Conservation (phyloP, 2,113 vertebrate genomes). For the Pongo pygmaeus region DNA sequence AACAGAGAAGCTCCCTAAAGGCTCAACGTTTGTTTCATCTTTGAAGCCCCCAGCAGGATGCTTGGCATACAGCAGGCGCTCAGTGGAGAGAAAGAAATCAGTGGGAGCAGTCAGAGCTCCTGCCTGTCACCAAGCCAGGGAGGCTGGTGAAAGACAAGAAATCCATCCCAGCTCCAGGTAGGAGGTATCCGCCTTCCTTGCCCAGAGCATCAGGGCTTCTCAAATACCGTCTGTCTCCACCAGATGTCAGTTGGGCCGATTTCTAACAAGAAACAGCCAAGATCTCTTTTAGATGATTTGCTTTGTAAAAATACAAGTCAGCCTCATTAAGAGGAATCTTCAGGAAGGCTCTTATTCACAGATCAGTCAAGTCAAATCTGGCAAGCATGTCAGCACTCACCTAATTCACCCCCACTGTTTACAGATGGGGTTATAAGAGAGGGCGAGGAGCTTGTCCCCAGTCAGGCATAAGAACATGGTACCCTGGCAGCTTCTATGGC, state of each 20-base stretch:
- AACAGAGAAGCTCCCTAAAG: rapidly evolving
- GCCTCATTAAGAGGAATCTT: neutral
- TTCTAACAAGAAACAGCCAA: neutral
- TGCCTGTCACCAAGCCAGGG: neutral
- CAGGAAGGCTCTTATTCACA: neutral
- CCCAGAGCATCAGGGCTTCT: neutral
- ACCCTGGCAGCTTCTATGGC: neutral
- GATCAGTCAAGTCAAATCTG: neutral
- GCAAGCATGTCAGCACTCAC: neutral
- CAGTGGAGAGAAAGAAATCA: neutral
- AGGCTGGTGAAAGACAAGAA: neutral
- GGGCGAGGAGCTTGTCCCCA: neutral
- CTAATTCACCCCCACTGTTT: neutral
- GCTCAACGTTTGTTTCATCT: neutral
- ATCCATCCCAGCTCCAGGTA: neutral
- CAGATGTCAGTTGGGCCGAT: neutral
- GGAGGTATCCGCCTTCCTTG: neutral
- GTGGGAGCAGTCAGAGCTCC: neutral
- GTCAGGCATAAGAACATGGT: neutral
- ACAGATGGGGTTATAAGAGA: neutral
- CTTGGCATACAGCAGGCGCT: neutral
- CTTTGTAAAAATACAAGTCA: slow-evolving; percentile 26
- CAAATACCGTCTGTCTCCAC: neutral
- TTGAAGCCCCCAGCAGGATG: neutral
- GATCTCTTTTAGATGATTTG: neutral